These are phyloP conservation scores for Anhinga anhinga DNA, from an alignment of 2,113 vertebrate genomes.

Conservation along the genomic window DNA sequence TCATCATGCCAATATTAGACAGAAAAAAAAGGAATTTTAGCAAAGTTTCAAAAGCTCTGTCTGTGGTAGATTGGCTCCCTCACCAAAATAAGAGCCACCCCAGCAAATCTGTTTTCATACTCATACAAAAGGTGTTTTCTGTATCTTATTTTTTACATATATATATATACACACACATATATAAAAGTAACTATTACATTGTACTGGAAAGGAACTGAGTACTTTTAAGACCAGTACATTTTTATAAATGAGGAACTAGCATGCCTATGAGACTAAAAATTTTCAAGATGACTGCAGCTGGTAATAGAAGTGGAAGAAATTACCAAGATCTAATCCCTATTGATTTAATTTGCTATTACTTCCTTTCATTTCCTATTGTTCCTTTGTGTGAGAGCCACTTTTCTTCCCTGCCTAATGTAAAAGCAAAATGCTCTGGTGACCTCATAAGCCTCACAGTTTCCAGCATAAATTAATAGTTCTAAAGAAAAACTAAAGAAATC, in stretches of 20 bases:
- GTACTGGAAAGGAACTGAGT: background rate
- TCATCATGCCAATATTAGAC: background rate
- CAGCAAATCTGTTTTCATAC: background rate
- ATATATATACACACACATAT: background rate
- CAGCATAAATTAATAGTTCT: background rate
- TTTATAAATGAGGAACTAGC: background rate
- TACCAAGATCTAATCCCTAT: background rate
- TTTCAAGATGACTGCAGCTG: background rate
- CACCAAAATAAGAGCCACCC: background rate
- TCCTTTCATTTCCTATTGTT: background rate
- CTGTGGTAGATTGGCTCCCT: background rate
- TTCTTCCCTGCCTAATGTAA: background rate
- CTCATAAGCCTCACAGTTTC: background rate
- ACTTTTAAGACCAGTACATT: background rate
- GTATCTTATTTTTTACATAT: background rate
- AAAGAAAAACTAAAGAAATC: background rate
- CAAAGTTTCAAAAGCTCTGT: background rate
- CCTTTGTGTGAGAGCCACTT: background rate
- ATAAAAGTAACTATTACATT: background rate
- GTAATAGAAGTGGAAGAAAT: background rate
- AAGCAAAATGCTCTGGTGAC: background rate
- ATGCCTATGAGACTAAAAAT: background rate
- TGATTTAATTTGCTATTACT: background rate
- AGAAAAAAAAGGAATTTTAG: background rate
- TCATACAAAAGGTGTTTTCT: background rate